Percentiles rank a stretch among this genome's conserved stretches.
Evolutionary conservation across 2,797 vertebrate species (phyloP).

Genomic region (Amphiprion clarkii): DNA sequence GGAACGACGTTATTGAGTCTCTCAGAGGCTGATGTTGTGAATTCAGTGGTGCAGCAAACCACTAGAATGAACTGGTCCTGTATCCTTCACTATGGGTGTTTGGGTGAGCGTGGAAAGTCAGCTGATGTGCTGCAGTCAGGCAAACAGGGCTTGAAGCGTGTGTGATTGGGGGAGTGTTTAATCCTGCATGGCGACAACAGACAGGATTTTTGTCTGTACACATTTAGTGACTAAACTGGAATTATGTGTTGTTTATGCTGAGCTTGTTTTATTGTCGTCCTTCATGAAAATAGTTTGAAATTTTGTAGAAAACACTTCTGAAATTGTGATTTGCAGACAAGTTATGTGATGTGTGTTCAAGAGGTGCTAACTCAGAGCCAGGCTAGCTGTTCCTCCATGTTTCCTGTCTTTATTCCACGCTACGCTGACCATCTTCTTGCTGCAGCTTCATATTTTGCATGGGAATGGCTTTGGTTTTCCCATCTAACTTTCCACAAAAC

Average conservation of each 20-base stretch:
- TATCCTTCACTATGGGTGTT: conserved; percentile 9
- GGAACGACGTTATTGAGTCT: neutral
- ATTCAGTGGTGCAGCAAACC: neutral
- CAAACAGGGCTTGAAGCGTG: conserved; percentile 4
- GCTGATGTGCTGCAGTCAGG: conserved; percentile 18
- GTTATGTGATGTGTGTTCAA: no score
- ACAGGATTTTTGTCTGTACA: neutral
- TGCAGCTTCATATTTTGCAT: neutral
- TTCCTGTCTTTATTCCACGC: neutral
- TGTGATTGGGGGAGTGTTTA: conserved; percentile 10
- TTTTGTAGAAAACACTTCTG: neutral
- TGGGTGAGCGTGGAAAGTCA: conserved; percentile 24
- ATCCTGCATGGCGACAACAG: conserved; percentile 1
- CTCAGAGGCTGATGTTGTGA: conserved; percentile 8
- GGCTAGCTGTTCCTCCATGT: neutral
- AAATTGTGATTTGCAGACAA: neutral
- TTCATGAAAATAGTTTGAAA: neutral
- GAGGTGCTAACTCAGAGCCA: neutral
- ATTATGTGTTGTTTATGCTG: neutral
- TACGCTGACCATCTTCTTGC: neutral
- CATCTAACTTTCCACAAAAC: neutral
- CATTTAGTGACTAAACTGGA: neutral
- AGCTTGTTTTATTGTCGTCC: neutral
- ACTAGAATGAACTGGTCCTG: conserved; percentile 14
- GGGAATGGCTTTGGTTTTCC: neutral